Percentiles rank a stretch among this genome's conserved stretches.
Conservation (phyloP, 1,140 invertebrate genomes). For the Aphis gossypii region DNA sequence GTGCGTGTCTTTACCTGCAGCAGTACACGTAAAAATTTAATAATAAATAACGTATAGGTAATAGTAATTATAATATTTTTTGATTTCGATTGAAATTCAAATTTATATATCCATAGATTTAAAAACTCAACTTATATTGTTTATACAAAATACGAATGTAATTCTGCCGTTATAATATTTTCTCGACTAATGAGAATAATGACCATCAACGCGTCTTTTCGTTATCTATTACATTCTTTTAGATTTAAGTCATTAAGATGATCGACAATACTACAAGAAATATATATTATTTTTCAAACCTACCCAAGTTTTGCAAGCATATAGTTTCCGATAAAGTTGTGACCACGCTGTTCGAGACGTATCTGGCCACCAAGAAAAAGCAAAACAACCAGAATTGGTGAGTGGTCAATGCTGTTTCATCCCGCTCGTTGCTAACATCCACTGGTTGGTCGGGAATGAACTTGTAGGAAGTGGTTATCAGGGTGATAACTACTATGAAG, state of each 20-base stretch:
- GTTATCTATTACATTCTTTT: too few species aligned
- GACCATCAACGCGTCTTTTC: not conserved
- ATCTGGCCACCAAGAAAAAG: not conserved
- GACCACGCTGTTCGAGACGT: not conserved
- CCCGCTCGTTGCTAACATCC: too few species aligned
- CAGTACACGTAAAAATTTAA: constrained; percentile 57
- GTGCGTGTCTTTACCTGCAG: constrained; percentile 69
- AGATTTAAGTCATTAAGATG: too few species aligned
- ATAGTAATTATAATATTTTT: not conserved
- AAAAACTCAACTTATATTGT: not conserved
- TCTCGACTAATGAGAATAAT: too few species aligned
- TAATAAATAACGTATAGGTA: not conserved
- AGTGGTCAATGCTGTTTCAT: too few species aligned
- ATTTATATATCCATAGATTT: not conserved
- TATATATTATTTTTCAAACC: not conserved
- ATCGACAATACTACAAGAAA: not conserved
- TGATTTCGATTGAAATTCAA: not conserved
- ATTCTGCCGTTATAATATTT: not conserved
- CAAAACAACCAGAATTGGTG: not conserved
- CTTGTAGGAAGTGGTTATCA: not conserved
- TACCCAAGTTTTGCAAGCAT: not conserved
- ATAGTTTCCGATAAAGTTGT: not conserved
- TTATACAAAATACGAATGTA: not conserved
- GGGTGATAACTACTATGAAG: not conserved
- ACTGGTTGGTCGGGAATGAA: not conserved